phyloP scores from a whole-genome alignment of 2,113 vertebrate species.

The Geococcyx californianus region DNA sequence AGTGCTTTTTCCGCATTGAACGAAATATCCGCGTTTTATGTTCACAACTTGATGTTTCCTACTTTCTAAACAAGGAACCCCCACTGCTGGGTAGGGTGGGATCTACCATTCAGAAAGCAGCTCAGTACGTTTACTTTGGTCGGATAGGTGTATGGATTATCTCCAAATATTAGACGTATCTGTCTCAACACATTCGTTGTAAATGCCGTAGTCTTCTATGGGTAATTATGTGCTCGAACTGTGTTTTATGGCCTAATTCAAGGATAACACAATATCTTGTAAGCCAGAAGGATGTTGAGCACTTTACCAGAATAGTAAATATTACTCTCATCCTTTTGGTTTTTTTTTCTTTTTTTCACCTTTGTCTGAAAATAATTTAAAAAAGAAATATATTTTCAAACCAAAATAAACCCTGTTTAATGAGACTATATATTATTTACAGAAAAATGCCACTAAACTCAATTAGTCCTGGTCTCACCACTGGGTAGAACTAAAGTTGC shows the following conservation, averaged over 20 bases:
- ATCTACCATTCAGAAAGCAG: background rate
- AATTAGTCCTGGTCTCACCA: slow-evolving; percentile 1
- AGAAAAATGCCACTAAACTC: slow-evolving; percentile 32
- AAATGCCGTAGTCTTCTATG: background rate
- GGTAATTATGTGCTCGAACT: background rate
- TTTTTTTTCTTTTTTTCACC: too few species aligned
- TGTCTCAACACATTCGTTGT: background rate
- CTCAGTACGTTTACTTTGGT: background rate
- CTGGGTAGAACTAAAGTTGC: background rate
- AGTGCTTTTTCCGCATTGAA: background rate
- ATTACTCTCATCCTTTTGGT: background rate
- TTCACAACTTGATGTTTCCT: background rate
- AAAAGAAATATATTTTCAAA: slow-evolving; percentile 28
- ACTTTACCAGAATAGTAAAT: slow-evolving; percentile 30
- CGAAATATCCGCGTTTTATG: background rate
- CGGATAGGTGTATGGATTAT: background rate
- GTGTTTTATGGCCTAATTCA: background rate
- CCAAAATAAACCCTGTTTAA: slow-evolving; percentile 35
- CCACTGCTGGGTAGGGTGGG: background rate
- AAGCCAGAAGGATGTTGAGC: background rate
- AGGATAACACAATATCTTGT: background rate
- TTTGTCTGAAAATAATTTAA: slow-evolving; percentile 1
- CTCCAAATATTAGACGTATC: background rate
- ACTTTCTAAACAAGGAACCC: background rate
- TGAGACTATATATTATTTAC: slow-evolving; percentile 50